Base-by-base conservation (phyloP, 2,797 vertebrate genomes). In the Ptychadena robeensis region DNA sequence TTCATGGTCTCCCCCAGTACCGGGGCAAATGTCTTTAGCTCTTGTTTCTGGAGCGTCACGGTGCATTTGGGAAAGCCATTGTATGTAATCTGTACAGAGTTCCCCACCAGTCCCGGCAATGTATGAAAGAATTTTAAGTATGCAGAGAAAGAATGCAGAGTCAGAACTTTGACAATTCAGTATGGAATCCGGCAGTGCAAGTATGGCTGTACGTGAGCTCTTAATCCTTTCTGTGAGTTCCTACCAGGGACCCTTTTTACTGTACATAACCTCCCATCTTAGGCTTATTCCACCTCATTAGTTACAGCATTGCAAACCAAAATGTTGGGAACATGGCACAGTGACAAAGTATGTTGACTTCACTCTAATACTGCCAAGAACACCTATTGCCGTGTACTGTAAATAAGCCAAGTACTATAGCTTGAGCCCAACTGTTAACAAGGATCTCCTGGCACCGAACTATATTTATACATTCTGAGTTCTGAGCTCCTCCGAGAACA, bases 61-160 rank as follows among this genome's bases (percentile, higher is more conserved):
- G 18, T 66, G 18, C 25, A 66, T 37, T 15, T 8, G 9, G 40
- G 66, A 35, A 32, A 68, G 63, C 40, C n/a, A 25, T 44, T 66
- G 40, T 57, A 78, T 14, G 57, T 34, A 34, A 15, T 35, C 30
- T 27, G 22, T 28, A 40, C 14, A 40, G 35, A 57, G 64, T 53
- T 68, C 64, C 30, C 28, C 25, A 14, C 48, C 44, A 78, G 75
- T 11, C 0, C 15, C 48, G 22, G 64, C 67, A 25, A 3, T 59
- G 44, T 69, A 79, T 79, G 5, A 35, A 79, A 57, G 64, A 79
- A 79, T 79, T 65, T 11, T 1, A 79, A n/a, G 65, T 57, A 79
- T 69, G 76, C 65, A 28, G n/a, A 57, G 65, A 69, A 79, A 68
- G 65, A 79, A 78, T 78, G 63, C 64, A 32, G 35, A 64, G 40